Conservation (phyloP, 1,140 invertebrate genomes). For the Lasioglossum albipes region DNA sequence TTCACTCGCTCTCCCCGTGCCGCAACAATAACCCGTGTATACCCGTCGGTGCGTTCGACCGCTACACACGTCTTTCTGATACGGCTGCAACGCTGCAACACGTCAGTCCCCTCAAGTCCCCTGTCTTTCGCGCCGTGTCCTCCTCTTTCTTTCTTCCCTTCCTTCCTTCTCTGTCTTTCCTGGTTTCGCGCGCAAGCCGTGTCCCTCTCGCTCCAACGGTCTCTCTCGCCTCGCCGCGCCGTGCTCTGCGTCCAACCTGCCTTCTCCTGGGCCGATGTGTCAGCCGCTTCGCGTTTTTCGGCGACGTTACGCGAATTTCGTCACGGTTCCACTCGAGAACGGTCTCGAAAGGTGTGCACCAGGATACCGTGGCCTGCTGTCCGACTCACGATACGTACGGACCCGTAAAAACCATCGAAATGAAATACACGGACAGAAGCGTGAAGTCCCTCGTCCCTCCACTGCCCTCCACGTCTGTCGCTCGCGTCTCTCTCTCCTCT, state of each 20-base stretch:
- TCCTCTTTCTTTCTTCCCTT: conserved; percentile 38
- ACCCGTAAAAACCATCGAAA: conserved; percentile 50
- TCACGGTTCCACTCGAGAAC: neutral
- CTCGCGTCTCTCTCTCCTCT: conserved; percentile 49
- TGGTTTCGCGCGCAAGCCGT: conserved; percentile 16
- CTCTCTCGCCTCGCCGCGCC: conserved; percentile 9
- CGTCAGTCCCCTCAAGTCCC: conserved; percentile 40
- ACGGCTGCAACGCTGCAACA: conserved; percentile 40
- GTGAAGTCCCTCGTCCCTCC: conserved; percentile 35
- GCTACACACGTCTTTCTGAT: conserved; percentile 49
- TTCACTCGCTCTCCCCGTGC: conserved; percentile 14
- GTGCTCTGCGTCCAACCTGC: conserved; percentile 6
- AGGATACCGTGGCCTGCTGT: conserved; percentile 2
- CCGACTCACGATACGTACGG: conserved; percentile 37
- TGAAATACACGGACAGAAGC: conserved; percentile 47
- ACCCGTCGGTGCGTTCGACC: conserved; percentile 40
- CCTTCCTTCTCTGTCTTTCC: conserved; percentile 10
- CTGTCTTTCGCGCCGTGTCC: conserved; percentile 43
- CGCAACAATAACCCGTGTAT: conserved; percentile 30
- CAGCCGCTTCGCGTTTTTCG: conserved; percentile 47
- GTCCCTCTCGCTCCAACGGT: conserved; percentile 11
- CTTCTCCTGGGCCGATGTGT: conserved; percentile 50
- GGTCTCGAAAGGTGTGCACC: conserved; percentile 2
- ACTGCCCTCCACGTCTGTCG: conserved; percentile 46
- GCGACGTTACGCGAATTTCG: conserved; percentile 16